Conservation (phyloP, 2,113 vertebrate species). For the Ornithorhynchus anatinus region DNA sequence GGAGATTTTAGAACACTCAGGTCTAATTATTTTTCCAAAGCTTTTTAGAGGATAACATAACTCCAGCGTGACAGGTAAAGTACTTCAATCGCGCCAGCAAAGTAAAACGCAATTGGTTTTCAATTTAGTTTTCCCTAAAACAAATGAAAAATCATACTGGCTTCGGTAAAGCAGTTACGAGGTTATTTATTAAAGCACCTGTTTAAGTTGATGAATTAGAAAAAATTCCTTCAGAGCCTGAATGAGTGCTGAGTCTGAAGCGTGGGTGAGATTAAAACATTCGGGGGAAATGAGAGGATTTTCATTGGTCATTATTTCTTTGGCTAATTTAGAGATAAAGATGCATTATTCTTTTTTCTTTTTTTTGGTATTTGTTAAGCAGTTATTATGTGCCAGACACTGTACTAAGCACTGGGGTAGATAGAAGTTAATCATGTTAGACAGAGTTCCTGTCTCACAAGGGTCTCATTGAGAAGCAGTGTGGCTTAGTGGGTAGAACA, state of each 20-base stretch:
- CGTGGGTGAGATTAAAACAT: neutral
- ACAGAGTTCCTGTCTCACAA: too few relatives aligned
- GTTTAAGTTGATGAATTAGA: slow-evolving; percentile 5
- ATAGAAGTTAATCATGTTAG: too few relatives aligned
- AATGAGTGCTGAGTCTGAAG: slow-evolving; percentile 2
- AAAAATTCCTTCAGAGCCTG: neutral
- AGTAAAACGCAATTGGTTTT: slow-evolving; percentile 39
- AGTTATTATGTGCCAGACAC: too few relatives aligned
- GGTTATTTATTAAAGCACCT: slow-evolving; percentile 50
- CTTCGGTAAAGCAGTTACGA: slow-evolving; percentile 48
- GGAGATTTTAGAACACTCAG: slow-evolving; percentile 36
- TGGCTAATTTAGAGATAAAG: neutral
- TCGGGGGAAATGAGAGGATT: neutral
- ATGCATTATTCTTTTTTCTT: neutral
- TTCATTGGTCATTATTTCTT: neutral
- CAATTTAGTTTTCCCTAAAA: slow-evolving; percentile 55
- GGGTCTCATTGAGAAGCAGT: too few relatives aligned
- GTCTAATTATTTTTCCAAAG: slow-evolving; percentile 50
- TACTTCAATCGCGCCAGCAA: slow-evolving; percentile 43
- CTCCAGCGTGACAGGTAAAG: slow-evolving; percentile 8
- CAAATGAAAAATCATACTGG: slow-evolving; percentile 56
- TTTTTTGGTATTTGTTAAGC: too few relatives aligned
- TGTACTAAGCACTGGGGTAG: too few relatives aligned
- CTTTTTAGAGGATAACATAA: slow-evolving; percentile 41
- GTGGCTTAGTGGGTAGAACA: too few relatives aligned